phyloP scores from a whole-genome alignment of 2,113 vertebrate species.

The Terrapene triunguis region DNA sequence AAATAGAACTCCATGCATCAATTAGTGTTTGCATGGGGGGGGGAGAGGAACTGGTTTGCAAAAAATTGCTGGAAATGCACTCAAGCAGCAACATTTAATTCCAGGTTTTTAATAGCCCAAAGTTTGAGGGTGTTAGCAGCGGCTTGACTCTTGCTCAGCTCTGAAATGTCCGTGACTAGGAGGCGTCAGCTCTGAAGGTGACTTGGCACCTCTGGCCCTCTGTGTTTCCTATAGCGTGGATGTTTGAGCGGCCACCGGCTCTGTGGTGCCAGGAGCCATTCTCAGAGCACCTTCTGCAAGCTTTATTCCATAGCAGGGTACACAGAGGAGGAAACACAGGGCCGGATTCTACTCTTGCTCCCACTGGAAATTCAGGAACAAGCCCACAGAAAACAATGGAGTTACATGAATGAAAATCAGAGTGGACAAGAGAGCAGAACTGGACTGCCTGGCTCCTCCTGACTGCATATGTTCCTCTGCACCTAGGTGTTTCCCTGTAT shows the following conservation, averaged over 20 bases:
- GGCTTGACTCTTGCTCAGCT: background rate
- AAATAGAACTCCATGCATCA: background rate
- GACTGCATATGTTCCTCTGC: too few species aligned
- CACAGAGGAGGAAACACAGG: background rate
- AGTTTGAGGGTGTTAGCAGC: too few species aligned
- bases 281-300: background rate
- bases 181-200: background rate
- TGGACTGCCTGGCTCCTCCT: too few species aligned
- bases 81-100: too few species aligned
- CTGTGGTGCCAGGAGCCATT: background rate
- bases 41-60: background rate
- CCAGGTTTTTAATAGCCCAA: too few species aligned
- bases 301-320: background rate
- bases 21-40: background rate
- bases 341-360: background rate
- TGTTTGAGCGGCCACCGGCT: fast-evolving
- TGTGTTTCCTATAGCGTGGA: fast-evolving
- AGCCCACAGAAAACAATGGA: background rate
- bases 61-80: background rate
- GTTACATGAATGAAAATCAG: background rate
- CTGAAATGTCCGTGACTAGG: background rate
- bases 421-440: too few species aligned
- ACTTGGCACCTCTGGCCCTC: background rate
- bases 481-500: too few species aligned
- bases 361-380: background rate